Conservation (phyloP, 2,113 vertebrate genomes). For the Penelope pileata region DNA sequence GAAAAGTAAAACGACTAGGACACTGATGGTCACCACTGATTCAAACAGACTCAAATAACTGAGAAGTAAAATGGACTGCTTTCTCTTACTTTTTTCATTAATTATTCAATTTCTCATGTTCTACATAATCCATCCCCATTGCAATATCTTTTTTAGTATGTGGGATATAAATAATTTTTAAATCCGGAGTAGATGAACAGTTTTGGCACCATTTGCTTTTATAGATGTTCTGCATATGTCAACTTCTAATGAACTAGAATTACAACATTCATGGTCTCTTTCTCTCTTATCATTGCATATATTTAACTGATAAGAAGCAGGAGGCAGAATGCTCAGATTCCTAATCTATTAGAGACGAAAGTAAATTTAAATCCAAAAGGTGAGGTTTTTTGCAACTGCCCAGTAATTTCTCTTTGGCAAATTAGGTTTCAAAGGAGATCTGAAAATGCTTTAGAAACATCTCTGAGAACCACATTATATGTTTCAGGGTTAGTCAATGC, state of each 20-base stretch:
- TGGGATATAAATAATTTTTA: slow-evolving; percentile 34
- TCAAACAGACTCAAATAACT: not conserved
- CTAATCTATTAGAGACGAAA: slow-evolving; percentile 56
- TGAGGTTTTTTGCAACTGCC: not conserved
- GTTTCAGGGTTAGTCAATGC: slow-evolving; percentile 50
- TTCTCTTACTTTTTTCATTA: not conserved
- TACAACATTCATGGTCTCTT: not conserved
- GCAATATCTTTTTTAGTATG: slow-evolving; percentile 40
- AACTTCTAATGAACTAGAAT: not conserved
- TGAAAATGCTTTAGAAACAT: slow-evolving; percentile 66
- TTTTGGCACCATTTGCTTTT: not conserved
- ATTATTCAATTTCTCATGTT: slow-evolving; percentile 21
- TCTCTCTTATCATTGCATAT: not conserved
- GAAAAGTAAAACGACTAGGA: not conserved
- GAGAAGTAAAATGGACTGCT: not conserved
- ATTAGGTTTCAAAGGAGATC: slow-evolving; percentile 56
- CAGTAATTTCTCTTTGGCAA: slow-evolving; percentile 72
- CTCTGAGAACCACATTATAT: slow-evolving; percentile 59
- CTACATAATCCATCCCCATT: slow-evolving; percentile 4
- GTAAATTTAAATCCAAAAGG: slow-evolving; percentile 52
- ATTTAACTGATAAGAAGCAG: slow-evolving; percentile 46
- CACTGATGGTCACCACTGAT: not conserved
- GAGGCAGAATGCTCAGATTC: slow-evolving; percentile 59
- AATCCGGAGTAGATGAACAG: not conserved
- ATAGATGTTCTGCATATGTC: not conserved